A percentile compares a stretch with the other conserved stretches of the same genome.
Evolutionary conservation across 2,888 invertebrate species (phyloP).

Genomic region (Cephus sareptanus): DNA sequence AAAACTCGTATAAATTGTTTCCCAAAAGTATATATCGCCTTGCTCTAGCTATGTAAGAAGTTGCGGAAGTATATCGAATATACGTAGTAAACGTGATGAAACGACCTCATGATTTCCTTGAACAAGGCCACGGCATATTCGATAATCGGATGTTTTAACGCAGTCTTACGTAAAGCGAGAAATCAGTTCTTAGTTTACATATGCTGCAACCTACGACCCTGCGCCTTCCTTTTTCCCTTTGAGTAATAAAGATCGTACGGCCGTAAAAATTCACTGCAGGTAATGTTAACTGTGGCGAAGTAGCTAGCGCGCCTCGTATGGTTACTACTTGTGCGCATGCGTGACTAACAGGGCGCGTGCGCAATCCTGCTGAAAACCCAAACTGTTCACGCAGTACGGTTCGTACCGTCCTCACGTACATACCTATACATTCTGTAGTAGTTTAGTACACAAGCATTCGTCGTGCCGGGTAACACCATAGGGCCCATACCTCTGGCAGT

Average conservation of each 20-base stretch:
- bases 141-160: background rate
- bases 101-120: background rate
- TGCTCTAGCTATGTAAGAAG: background rate
- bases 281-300: background rate
- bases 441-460: background rate
- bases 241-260: background rate
- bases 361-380: background rate
- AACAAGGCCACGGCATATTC: background rate
- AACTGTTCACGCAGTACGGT: slow-evolving; percentile 1
- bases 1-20: background rate
- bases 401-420: background rate
- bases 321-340: background rate
- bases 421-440: background rate
- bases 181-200: background rate
- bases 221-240: background rate
- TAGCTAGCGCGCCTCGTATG: background rate
- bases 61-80: background rate
- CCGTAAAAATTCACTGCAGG: background rate
- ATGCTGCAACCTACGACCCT: background rate
- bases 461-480: background rate
- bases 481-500: background rate
- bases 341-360: background rate
- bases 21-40: background rate
- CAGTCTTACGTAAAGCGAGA: slow-evolving; percentile 2
- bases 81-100: background rate